These are phyloP conservation scores for Choreutis nemorana DNA, from an alignment of 2,888 invertebrate genomes.

Conservation along the genomic window DNA sequence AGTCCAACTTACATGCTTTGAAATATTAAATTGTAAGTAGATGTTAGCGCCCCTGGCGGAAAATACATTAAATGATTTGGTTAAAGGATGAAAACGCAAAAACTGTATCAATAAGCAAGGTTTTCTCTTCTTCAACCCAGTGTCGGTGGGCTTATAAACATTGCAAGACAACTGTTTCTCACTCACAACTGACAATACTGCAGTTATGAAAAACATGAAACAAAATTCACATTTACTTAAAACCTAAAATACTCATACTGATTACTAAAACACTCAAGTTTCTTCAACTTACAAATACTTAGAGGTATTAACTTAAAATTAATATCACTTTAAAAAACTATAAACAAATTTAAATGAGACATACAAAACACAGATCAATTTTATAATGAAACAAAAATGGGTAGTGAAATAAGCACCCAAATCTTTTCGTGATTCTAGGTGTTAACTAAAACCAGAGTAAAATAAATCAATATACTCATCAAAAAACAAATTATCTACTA, in stretches of 20 bases:
- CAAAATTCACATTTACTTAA: slow-evolving; percentile 16
- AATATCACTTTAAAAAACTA: slow-evolving; percentile 57
- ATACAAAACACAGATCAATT: slow-evolving; percentile 8
- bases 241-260: slow-evolving; percentile 18
- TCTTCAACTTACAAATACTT: too few species aligned
- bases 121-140: slow-evolving; percentile 2
- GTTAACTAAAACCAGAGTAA: slow-evolving; percentile 8
- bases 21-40: too few species aligned
- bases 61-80: too few species aligned
- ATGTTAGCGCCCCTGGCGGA: too few species aligned
- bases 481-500: slow-evolving; percentile 7
- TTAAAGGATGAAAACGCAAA: too few species aligned
- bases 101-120: neutral
- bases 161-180: slow-evolving; percentile 4
- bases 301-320: slow-evolving; percentile 44
- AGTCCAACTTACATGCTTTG: too few species aligned
- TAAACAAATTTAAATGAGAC: slow-evolving; percentile 47
- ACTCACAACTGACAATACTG: slow-evolving; percentile 11
- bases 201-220: slow-evolving; percentile 13
- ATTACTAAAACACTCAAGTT: slow-evolving; percentile 22
- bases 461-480: slow-evolving; percentile 8
- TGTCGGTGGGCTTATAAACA: slow-evolving; percentile 4
- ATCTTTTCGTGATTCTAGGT: slow-evolving; percentile 9
- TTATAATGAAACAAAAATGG: slow-evolving; percentile 25
- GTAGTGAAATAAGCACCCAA: slow-evolving; percentile 12